phyloP scores from a whole-genome alignment of 1,140 invertebrate genomes.

The Drosophila auraria region DNA sequence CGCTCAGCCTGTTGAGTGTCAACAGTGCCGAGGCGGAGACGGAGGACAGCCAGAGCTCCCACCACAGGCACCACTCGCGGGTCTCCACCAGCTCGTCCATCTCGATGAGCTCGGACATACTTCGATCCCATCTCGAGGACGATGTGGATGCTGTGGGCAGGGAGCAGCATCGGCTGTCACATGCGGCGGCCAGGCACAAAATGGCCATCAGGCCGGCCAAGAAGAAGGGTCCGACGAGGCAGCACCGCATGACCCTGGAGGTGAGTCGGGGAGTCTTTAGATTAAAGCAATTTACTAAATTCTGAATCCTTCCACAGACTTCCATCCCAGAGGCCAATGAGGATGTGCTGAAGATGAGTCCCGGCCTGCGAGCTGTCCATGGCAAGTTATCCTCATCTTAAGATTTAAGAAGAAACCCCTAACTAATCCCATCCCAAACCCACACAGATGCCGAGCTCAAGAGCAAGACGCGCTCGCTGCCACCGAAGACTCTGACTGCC shows the following conservation, averaged over 20 bases:
- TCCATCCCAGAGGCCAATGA: constrained; percentile 91
- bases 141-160: constrained; percentile 70
- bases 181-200: constrained; percentile 92
- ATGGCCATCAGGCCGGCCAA: constrained; percentile 91
- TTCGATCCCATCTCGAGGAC: constrained; percentile 59
- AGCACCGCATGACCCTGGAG: constrained; percentile 87
- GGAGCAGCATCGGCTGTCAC: constrained; percentile 88
- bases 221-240: constrained; percentile 89
- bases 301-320: constrained; percentile 85
- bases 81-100: constrained; percentile 60
- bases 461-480: constrained; percentile 89
- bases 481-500: constrained; percentile 85
- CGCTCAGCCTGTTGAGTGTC: constrained; percentile 75
- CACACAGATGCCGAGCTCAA: constrained; percentile 78
- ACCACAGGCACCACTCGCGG: constrained; percentile 43
- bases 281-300: background rate
- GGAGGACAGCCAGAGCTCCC: constrained; percentile 55
- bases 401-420: background rate
- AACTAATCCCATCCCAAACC: background rate
- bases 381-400: constrained; percentile 25
- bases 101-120: constrained; percentile 58
- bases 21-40: constrained; percentile 71
- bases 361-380: constrained; percentile 79
- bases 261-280: constrained; percentile 67
- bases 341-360: constrained; percentile 85